phyloP scores from a whole-genome alignment of 1,140 invertebrate genomes.

The Zaprionus lachaisei region DNA sequence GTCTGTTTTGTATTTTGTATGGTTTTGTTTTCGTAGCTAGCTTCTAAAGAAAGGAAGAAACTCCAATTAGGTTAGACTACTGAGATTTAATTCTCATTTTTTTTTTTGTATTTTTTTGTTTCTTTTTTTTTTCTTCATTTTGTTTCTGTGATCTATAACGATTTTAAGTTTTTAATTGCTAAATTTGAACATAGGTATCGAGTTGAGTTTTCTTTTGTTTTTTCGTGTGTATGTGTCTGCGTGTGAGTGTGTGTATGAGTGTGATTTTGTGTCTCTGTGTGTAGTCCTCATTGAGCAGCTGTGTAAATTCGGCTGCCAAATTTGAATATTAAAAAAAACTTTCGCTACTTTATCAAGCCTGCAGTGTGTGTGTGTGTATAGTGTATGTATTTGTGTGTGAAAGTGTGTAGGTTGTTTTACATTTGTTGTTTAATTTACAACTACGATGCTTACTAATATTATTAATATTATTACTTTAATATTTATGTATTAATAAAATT shows the following conservation, averaged over 20 bases:
- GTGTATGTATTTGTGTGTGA: conserved; percentile 24
- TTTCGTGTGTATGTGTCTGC: conserved; percentile 39
- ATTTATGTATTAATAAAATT: conserved; percentile 79
- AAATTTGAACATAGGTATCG: conserved; percentile 82
- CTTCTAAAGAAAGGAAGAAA: conserved; percentile 82
- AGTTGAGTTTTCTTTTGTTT: conserved; percentile 61
- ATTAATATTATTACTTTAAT: conserved; percentile 64
- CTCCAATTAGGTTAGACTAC: conserved; percentile 82
- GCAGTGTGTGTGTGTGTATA: conserved; percentile 31
- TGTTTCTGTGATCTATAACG: conserved; percentile 62
- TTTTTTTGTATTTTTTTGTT: conserved; percentile 7
- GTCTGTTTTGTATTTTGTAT: conserved; percentile 51
- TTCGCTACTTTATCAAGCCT: conserved; percentile 63
- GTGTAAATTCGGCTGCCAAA: conserved; percentile 52
- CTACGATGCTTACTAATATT: conserved; percentile 75
- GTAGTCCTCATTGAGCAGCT: conserved; percentile 39
- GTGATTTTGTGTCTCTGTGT: conserved; percentile 5
- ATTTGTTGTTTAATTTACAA: conserved; percentile 78
- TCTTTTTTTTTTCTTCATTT: conserved; percentile 44
- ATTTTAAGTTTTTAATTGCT: conserved; percentile 80
- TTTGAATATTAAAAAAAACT: conserved; percentile 56
- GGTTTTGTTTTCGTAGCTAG: conserved; percentile 61
- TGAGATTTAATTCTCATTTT: conserved; percentile 73
- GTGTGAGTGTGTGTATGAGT: conserved; percentile 41
- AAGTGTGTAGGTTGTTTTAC: conserved; percentile 47